Percentiles rank a stretch among this genome's conserved stretches.
Conservation (phyloP, 2,797 vertebrate genomes). For the Sus cebifrons region DNA sequence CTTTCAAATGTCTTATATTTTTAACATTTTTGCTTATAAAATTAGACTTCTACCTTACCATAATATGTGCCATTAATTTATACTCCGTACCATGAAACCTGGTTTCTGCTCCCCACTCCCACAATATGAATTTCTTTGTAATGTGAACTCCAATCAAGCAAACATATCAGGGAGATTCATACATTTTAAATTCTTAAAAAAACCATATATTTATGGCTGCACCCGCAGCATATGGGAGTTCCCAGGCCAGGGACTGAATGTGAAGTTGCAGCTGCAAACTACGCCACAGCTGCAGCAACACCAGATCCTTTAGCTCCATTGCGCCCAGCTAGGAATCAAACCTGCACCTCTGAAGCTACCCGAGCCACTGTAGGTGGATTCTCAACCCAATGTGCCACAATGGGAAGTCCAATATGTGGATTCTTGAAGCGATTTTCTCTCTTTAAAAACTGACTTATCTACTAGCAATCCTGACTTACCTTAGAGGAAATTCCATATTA, state of each 20-base stretch:
- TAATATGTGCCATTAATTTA: constrained; percentile 60
- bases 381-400: too few species aligned
- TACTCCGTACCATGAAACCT: constrained; percentile 4
- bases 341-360: too few species aligned
- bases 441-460: constrained; percentile 13
- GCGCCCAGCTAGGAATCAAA: too few species aligned
- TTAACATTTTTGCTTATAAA: constrained; percentile 50
- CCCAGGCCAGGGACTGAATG: too few species aligned
- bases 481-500: constrained; percentile 33
- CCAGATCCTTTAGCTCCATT: too few species aligned
- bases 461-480: not conserved
- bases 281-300: too few species aligned
- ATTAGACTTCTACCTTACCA: not conserved
- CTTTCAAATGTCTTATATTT: constrained; percentile 45
- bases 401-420: not conserved
- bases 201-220: too few species aligned
- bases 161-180: constrained; percentile 35
- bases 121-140: constrained; percentile 36
- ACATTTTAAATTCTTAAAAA: constrained; percentile 51
- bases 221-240: too few species aligned
- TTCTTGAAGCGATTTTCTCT: constrained; percentile 39
- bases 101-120: not conserved
- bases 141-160: constrained; percentile 39
- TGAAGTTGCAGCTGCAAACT: too few species aligned
- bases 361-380: too few species aligned